Evolutionary conservation across 1,140 invertebrate species (phyloP).

Genomic region (Coelopa frigida): DNA sequence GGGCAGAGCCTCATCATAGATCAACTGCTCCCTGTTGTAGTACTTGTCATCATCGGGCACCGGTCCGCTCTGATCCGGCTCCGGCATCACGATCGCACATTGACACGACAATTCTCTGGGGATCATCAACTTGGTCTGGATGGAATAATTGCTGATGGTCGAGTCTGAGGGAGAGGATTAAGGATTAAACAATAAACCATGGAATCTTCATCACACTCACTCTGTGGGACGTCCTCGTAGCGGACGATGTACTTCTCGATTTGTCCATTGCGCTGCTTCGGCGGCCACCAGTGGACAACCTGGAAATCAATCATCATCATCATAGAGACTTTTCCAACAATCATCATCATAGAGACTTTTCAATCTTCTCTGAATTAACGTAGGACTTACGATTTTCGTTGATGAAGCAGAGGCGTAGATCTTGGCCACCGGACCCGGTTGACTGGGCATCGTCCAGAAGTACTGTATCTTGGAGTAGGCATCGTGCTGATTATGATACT

Average conservation of each 20-base stretch:
- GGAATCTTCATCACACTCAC: too few relatives aligned
- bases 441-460: slow-evolving; percentile 58
- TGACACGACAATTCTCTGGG: too few relatives aligned
- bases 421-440: slow-evolving; percentile 22
- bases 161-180: too few relatives aligned
- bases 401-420: slow-evolving; percentile 21
- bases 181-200: too few relatives aligned
- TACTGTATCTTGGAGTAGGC: slow-evolving; percentile 70
- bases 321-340: neutral
- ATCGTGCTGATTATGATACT: slow-evolving; percentile 57
- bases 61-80: slow-evolving; percentile 26
- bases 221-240: slow-evolving; percentile 12
- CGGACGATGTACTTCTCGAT: slow-evolving; percentile 25
- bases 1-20: slow-evolving; percentile 27
- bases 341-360: neutral
- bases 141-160: too few relatives aligned
- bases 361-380: neutral
- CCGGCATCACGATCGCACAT: too few relatives aligned
- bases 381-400: slow-evolving; percentile 24
- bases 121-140: too few relatives aligned
- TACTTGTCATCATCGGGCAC: slow-evolving; percentile 30
- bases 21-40: slow-evolving; percentile 27
- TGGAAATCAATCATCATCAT: slow-evolving; percentile 3
- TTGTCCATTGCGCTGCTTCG: slow-evolving; percentile 25
- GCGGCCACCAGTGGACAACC: slow-evolving; percentile 37